Evolutionary conservation across 2,888 invertebrate genomes (phyloP).

Genomic region (Amiota communis): DNA sequence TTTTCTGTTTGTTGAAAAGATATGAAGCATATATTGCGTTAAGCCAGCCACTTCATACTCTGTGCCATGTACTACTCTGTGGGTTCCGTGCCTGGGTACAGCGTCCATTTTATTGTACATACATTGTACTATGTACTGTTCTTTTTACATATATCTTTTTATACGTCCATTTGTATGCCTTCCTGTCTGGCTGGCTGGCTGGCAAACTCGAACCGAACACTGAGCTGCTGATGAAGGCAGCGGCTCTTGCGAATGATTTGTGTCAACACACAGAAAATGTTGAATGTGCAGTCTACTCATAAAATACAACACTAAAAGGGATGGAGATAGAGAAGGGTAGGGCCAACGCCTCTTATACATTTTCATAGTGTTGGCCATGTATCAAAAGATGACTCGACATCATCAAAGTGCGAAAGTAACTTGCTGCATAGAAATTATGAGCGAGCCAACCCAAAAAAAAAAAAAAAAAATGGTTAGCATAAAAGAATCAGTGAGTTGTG

Average conservation of each 20-base stretch:
- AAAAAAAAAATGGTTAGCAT: slow-evolving; percentile 26
- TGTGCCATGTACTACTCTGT: neutral
- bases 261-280: slow-evolving; percentile 55
- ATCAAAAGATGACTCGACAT: slow-evolving; percentile 37
- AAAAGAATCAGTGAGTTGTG: slow-evolving; percentile 24
- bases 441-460: slow-evolving; percentile 47
- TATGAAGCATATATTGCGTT: neutral
- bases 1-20: slow-evolving; percentile 2
- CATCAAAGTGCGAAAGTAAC: slow-evolving; percentile 31
- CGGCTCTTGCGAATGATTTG: slow-evolving; percentile 60
- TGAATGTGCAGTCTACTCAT: neutral
- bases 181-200: neutral
- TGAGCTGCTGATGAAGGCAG: slow-evolving; percentile 35
- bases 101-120: too few species aligned
- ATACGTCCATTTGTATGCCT: too few species aligned
- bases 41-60: neutral
- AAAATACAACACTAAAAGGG: too few species aligned
- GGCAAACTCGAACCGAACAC: slow-evolving; percentile 31
- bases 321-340: neutral
- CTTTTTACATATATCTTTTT: too few species aligned
- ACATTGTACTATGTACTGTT: too few species aligned
- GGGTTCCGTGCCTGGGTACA: too few species aligned
- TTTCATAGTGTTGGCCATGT: neutral
- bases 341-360: neutral
- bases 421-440: neutral